Evolutionary conservation across 2,113 vertebrate species (phyloP), one percentile per base, ranked within the genome.

Genomic region (Hylia prasina): DNA sequence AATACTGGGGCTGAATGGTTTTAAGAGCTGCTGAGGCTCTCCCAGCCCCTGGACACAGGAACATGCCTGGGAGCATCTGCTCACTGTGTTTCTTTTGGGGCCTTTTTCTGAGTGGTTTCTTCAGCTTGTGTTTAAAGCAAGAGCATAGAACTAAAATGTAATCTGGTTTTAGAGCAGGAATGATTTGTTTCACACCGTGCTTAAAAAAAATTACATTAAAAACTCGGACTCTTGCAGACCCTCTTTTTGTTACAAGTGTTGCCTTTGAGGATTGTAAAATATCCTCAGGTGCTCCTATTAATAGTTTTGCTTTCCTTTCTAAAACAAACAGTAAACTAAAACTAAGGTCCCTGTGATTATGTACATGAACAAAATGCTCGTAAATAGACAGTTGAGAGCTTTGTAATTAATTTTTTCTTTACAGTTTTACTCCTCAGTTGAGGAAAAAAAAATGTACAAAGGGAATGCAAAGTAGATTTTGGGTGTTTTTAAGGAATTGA

Each of bases 21-120:
- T 60, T 28, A 25, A 24, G 66, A 87, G 25, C 15, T 89, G 31
- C 25, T 78, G 3, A 28, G 44, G 23, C 40, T 66, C 10, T 86
- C 25, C 23, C 22, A 27, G 11, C 17, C 5, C 21, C 10, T 37
- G 56, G 15, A 15, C 30, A 7, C 8, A 13, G 20, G 39, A 58
- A 7, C 0, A 0, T 77, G 25, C 3, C 3, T 9, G 15, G 12
- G 19, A 15, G 7, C 56, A 23, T 16, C 24, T 63, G 42, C 3
- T 61, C 4, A 2, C 37, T 78, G 6, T 28, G 3, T 94, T 86
- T 94, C 9, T 64, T 80, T 24, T 22, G 21, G 8, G 24, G 20
- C 18, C 10, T 9, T 79, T 82, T 91, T n/a, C 15, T 47, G 25
- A 51, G 21, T 47, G 21, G 7, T 82, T 88, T 76, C 6, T 73